Base-by-base conservation (phyloP, 2,888 invertebrate genomes). In the Caenorhabditis wallacei region DNA sequence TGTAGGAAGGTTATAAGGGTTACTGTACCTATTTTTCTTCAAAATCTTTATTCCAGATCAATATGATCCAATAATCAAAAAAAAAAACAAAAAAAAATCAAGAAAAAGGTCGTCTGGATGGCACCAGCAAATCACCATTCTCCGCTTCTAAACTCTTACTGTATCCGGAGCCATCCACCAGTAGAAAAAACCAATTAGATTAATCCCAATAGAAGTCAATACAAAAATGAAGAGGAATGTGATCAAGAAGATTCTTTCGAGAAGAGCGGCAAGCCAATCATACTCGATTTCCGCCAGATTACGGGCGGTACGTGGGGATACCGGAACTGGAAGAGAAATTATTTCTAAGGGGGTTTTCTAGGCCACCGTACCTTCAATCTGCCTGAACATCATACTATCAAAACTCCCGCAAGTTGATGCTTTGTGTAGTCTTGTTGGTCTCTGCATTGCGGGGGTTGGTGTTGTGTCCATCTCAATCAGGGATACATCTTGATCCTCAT, bases 251-350 rank as follows among this genome's bases (percentile, higher is more conserved):
- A 87, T 78, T 16, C 90, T 80, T 69, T 90, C 90, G 20, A 90
- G 80, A 3, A 90, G 87, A 1, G 90, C 90, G 13, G 90, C 90
- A 57, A 90, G 82, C 90, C 90, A 90, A 69, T 90, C 90, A 78
- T 88, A 90, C 78, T 90, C 90, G 61, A 90, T 85, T 82, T 90
- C 89, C 11, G 90, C 90, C 66, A 90, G 64, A 40, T 90, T 90
- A 30, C 90, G 84, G 48, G 88, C 89, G 13, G 85, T 82, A 10
- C 87, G 86, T 0, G 87, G 87, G 1, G 87, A 84, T 8, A 78
- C 78, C 3, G 72, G 66, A 11, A 80, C 72, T 66, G 71, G 18
- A 80, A 57, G 30, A 20, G n/a, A 16, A 48, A 35, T 20, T 4
- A 13, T 43, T 2, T 10, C 16, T 11, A 10, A 43, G 30, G 30